These are phyloP conservation scores for Rhingia rostrata DNA, from an alignment of 2,888 invertebrate species.

Conservation along the genomic window DNA sequence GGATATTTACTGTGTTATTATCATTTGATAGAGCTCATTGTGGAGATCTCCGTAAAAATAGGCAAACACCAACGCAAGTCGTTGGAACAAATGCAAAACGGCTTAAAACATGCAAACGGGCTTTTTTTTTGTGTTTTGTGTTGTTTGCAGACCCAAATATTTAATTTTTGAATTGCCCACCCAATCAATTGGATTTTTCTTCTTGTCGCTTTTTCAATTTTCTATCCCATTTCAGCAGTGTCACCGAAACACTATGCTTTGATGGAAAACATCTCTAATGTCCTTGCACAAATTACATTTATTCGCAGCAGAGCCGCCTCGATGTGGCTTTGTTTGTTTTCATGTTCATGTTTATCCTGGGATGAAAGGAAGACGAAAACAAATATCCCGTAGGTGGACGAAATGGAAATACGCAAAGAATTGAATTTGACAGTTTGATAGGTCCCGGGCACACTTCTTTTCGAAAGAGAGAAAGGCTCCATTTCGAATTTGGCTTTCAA, in stretches of 20 bases:
- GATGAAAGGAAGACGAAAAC: constrained; percentile 17
- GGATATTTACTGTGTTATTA: constrained; percentile 52
- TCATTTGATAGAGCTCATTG: constrained; percentile 57
- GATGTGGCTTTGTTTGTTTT: constrained; percentile 34
- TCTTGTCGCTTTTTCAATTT: constrained; percentile 36
- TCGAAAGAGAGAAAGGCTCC: constrained; percentile 2
- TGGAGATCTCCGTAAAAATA: constrained; percentile 15
- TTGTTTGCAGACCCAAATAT: not conserved
- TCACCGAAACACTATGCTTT: constrained; percentile 26
- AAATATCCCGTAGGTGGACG: constrained; percentile 56
- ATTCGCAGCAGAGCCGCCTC: constrained; percentile 33
- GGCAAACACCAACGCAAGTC: not conserved
- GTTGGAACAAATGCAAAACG: no score
- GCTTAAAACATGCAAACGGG: no score
- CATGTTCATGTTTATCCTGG: not conserved
- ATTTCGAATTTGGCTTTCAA: constrained; percentile 53
- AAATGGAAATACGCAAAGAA: constrained; percentile 66
- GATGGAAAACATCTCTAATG: constrained; percentile 48
- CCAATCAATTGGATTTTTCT: constrained; percentile 10
- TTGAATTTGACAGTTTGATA: constrained; percentile 71
- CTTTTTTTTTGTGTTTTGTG: no score
- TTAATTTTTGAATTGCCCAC: not conserved
- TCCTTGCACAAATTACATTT: constrained; percentile 67
- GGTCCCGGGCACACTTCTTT: constrained; percentile 42
- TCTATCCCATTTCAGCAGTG: constrained; percentile 39